Evolutionary conservation across 2,888 invertebrate species (phyloP).

Genomic region (Anthophora plumipes): DNA sequence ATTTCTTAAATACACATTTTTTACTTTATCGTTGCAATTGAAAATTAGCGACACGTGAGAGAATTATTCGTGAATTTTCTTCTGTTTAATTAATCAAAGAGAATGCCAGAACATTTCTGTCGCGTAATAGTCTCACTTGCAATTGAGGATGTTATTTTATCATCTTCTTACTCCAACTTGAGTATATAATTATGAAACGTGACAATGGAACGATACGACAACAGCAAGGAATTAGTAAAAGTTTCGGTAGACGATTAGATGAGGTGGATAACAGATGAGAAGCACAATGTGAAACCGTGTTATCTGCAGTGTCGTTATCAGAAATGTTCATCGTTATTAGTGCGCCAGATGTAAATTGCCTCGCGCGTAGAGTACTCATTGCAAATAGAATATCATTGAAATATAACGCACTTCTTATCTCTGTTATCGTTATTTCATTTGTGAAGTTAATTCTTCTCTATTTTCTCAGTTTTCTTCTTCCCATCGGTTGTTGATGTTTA

Average conservation of each 20-base stretch:
- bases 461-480: not conserved
- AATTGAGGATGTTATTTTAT: too few relatives aligned
- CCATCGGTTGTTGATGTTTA: not conserved
- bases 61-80: too few relatives aligned
- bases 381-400: conserved; percentile 4
- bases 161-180: too few relatives aligned
- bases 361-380: not conserved
- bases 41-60: too few relatives aligned
- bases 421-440: not conserved
- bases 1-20: not conserved
- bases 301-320: conserved; percentile 3
- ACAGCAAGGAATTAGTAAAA: not conserved
- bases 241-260: not conserved
- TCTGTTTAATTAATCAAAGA: too few relatives aligned
- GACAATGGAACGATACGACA: not conserved
- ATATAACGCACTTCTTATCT: conserved; percentile 12
- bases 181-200: not conserved
- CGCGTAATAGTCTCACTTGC: too few relatives aligned
- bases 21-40: too few relatives aligned
- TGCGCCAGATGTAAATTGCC: not conserved
- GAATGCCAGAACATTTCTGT: too few relatives aligned
- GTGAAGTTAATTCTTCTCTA: not conserved
- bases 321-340: conserved; percentile 14
- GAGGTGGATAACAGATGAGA: conserved; percentile 8
- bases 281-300: not conserved